Percentiles rank a stretch among this genome's conserved stretches.
phyloP scores from a whole-genome alignment of 2,797 vertebrate species.

The Diglossa cyanea region DNA sequence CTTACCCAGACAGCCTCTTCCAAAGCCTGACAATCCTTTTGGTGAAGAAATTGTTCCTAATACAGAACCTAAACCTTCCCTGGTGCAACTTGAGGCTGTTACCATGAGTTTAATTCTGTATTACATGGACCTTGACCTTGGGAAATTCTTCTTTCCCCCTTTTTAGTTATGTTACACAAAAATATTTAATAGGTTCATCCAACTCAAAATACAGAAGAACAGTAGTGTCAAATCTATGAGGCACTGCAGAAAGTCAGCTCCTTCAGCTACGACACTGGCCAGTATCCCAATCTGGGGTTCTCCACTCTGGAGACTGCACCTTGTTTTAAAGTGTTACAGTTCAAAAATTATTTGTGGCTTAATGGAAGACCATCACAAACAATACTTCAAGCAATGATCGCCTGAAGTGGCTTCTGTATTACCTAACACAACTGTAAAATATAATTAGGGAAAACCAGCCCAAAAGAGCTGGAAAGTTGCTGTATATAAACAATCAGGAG shows the following conservation, averaged over 20 bases:
- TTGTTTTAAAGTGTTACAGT: neutral
- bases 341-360: neutral
- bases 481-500: neutral
- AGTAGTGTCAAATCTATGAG: neutral
- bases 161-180: neutral
- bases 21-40: neutral
- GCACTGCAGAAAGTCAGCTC: neutral
- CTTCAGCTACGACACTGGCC: neutral
- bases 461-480: neutral
- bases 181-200: neutral
- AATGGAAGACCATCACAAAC: neutral
- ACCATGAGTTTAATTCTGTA: neutral
- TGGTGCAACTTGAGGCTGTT: rapidly evolving
- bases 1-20: neutral
- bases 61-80: neutral
- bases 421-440: neutral
- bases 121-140: neutral
- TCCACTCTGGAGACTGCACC: neutral
- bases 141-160: neutral
- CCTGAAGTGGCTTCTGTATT: neutral
- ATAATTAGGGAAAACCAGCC: neutral
- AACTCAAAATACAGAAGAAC: neutral
- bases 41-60: neutral
- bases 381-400: neutral
- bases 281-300: neutral